Evolutionary conservation across 35 echinoderm and acorn worm species (phyloP), one percentile per base, ranked within the genome.

Genomic region (Apostichopus parvimensis): DNA sequence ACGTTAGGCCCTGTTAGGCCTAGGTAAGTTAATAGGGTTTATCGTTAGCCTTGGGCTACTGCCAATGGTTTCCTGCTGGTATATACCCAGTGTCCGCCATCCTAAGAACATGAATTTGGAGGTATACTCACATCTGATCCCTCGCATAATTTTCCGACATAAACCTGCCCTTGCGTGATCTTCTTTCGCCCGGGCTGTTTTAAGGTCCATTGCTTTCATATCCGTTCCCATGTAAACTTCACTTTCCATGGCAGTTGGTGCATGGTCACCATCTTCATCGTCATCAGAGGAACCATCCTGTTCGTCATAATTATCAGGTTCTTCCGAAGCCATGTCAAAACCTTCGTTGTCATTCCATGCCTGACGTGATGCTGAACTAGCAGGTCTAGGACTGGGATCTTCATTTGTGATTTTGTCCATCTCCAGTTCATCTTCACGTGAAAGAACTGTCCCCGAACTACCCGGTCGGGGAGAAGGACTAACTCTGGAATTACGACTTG

Each of bases 341-440:
- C 96, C 96, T 52, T 98, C 94, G 68, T 98, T 98, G 45, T 98
- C 96, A 86, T 82, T 91, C 96, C 96, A 98, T 61, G 96, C 96
- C 54, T 94, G 87, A 28, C 96, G 90, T 79, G 96, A 98, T 80
- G 90, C 77, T 0, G 91, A 87, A 91, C 94, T 98, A 54, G 90
- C 57, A 12, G 96, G 94, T 87, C 96, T 70, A 54, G 91, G 79
- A 56, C 62, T 62, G 14, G 79, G 54, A 70, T 77, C 91, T 23
- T 95, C 94, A 9, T 92, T 91, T 62, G 87, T 87, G 25, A 95
- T 95, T 88, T 93, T 87, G 53, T 95, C 94, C 94, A 95, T 95
- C 80, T 95, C 94, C 59, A 93, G 52, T 86, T 95, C 94, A 78
- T 95, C 94, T 81, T 83, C 64, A 8, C 72, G 56, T 28, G 94